A percentile compares a stretch with the other conserved stretches of the same genome.
phyloP scores from a whole-genome alignment of 2,888 invertebrate species.

The Agrochola lota region DNA sequence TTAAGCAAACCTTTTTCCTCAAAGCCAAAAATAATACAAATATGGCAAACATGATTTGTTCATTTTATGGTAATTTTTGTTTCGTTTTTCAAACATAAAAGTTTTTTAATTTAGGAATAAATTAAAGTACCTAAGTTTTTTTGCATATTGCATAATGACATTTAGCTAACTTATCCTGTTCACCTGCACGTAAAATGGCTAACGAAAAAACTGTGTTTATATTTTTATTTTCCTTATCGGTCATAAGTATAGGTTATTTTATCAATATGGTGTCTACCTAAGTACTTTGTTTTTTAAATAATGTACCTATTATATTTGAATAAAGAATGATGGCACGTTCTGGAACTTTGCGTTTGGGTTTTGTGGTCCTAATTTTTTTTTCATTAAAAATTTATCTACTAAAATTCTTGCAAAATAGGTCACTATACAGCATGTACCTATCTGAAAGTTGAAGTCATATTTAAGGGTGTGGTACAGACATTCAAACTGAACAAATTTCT shows the following conservation, averaged over 20 bases:
- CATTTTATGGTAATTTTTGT: background rate
- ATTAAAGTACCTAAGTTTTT: background rate
- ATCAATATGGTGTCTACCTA: background rate
- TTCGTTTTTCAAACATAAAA: background rate
- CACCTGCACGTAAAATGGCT: background rate
- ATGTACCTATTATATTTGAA: background rate
- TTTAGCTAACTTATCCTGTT: slow-evolving; percentile 4
- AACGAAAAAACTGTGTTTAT: background rate
- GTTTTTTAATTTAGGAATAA: background rate
- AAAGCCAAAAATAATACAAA: background rate
- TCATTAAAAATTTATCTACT: background rate
- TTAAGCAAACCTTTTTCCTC: background rate
- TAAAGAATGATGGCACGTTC: background rate
- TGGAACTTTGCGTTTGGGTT: background rate
- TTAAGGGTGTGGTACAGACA: no score
- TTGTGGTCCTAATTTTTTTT: background rate
- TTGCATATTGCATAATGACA: background rate
- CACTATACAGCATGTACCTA: background rate
- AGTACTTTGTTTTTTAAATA: background rate
- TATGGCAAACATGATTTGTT: background rate
- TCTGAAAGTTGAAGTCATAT: no score
- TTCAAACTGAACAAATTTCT: background rate
- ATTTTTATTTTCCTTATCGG: background rate
- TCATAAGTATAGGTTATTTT: background rate
- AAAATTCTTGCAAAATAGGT: background rate